Evolutionary conservation across 2,113 vertebrate species (phyloP).

Genomic region (Bostrychus sinensis): DNA sequence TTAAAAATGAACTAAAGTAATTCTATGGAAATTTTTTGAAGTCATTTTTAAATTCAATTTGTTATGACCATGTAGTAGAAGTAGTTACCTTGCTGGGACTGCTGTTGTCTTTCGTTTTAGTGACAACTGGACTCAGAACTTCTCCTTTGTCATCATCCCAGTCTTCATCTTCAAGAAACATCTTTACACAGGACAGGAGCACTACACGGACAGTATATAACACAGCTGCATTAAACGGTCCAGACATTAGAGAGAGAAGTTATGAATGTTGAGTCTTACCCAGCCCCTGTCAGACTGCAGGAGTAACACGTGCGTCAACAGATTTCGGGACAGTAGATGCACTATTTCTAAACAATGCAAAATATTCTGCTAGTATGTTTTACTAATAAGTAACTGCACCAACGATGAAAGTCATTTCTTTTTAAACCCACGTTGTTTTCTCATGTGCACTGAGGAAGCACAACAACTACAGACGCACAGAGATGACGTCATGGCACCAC

Average conservation of each 20-base stretch:
- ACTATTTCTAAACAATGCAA: neutral
- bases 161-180: constrained; percentile 80
- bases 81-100: neutral
- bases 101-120: constrained; percentile 1
- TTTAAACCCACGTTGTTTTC: constrained; percentile 57
- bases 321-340: neutral
- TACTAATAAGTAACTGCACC: neutral
- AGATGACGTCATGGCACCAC: constrained; percentile 28
- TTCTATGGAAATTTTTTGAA: too few species aligned
- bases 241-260: too few species aligned
- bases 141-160: constrained; percentile 74
- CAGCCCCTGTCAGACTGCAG: neutral
- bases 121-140: constrained; percentile 14
- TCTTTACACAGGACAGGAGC: constrained; percentile 33
- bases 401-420: neutral
- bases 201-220: too few species aligned
- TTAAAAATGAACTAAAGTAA: too few species aligned
- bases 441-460: constrained; percentile 41
- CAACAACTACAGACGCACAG: constrained; percentile 52
- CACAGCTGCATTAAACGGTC: too few species aligned
- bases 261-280: constrained; percentile 2
- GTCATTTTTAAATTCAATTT: neutral
- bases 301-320: neutral
- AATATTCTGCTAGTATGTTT: neutral
- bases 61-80: constrained; percentile 35